Conservation (phyloP, 1,140 invertebrate genomes). For the Megalopta genalis region DNA sequence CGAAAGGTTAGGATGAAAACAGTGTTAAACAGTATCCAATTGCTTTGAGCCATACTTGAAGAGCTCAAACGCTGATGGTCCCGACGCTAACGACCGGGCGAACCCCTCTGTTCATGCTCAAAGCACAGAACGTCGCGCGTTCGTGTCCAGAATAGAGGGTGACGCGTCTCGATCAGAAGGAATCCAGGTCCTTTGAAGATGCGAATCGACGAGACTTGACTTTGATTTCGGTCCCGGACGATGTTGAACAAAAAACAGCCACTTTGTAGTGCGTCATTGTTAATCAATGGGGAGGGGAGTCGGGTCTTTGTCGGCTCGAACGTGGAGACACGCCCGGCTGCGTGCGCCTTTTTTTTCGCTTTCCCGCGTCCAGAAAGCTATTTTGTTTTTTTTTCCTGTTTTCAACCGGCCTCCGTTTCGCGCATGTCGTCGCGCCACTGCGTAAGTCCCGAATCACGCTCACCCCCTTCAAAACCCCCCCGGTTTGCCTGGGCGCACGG, state of each 20-base stretch:
- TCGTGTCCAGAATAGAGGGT: neutral
- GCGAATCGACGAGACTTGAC: neutral
- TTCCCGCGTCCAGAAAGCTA: no score
- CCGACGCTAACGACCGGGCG: neutral
- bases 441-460: constrained; percentile 23
- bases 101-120: neutral
- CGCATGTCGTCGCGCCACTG: constrained; percentile 7
- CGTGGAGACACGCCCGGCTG: constrained; percentile 9
- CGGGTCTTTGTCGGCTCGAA: constrained; percentile 23
- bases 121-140: neutral
- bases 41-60: neutral
- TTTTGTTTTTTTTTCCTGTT: neutral
- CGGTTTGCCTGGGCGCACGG: neutral
- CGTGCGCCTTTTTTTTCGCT: constrained; percentile 10
- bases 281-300: constrained; percentile 37
- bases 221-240: constrained; percentile 22
- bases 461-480: neutral
- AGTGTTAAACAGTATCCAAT: neutral
- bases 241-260: constrained; percentile 13
- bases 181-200: constrained; percentile 6
- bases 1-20: neutral
- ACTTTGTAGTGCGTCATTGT: constrained; percentile 37
- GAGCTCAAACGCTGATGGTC: neutral
- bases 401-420: neutral
- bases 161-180: neutral